Evolutionary conservation across 2,113 vertebrate species (phyloP).

Genomic region (Coracopsis vasa): DNA sequence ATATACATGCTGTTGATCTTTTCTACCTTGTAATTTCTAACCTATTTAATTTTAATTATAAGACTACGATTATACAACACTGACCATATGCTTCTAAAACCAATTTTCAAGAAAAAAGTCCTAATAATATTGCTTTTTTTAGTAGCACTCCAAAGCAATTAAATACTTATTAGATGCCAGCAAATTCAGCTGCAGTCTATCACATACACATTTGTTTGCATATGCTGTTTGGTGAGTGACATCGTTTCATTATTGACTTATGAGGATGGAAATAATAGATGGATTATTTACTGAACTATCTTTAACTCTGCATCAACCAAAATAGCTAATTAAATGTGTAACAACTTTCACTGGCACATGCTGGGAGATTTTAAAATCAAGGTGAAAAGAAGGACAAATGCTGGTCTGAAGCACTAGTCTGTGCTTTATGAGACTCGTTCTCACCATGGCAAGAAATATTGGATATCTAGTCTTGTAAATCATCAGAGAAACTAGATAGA

Average conservation of each 20-base stretch:
- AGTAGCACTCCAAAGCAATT: constrained; percentile 29
- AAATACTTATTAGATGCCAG: background rate
- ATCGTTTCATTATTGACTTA: constrained; percentile 7
- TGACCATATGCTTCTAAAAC: background rate
- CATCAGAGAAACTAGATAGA: background rate
- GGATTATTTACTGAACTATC: constrained; percentile 3
- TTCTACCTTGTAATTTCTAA: constrained; percentile 1
- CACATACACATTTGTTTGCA: constrained; percentile 7
- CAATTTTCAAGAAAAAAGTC: background rate
- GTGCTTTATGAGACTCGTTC: background rate
- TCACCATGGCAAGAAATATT: background rate
- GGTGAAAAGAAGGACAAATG: background rate
- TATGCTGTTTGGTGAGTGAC: background rate
- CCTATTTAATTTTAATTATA: background rate
- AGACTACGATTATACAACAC: background rate
- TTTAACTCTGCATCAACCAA: background rate
- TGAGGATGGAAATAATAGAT: background rate
- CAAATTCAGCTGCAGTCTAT: constrained; percentile 16
- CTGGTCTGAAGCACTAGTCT: background rate
- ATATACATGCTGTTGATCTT: background rate
- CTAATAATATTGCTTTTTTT: background rate
- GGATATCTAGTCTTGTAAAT: background rate
- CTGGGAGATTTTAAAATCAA: background rate
- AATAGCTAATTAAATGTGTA: background rate
- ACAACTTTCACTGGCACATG: background rate